phyloP scores from a whole-genome alignment of 2,113 vertebrate genomes.

The Phoxinus phoxinus region DNA sequence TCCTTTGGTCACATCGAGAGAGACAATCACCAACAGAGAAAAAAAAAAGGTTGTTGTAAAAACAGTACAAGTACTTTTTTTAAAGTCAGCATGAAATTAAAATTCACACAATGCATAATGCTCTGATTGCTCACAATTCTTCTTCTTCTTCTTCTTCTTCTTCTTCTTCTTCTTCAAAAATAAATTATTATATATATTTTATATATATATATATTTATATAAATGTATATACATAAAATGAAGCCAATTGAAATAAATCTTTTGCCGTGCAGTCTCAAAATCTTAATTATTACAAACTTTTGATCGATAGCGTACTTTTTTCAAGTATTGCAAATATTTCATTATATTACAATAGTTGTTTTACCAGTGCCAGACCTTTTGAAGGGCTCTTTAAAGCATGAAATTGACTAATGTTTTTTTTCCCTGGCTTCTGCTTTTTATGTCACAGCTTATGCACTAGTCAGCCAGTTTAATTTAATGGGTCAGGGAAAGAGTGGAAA shows the following conservation, averaged over 20 bases:
- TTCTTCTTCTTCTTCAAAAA: no score
- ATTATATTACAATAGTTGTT: constrained; percentile 9
- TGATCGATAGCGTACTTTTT: background rate
- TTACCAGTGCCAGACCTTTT: background rate
- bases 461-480: background rate
- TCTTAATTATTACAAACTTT: no score
- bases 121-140: background rate
- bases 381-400: background rate
- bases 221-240: no score
- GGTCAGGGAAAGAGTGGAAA: background rate
- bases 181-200: no score
- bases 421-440: background rate
- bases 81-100: background rate
- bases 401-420: background rate
- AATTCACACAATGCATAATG: background rate
- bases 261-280: no score
- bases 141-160: no score
- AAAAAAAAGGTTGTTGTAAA: background rate
- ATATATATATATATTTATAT: no score
- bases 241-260: no score
- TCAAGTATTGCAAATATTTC: background rate
- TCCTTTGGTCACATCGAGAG: background rate
- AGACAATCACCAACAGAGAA: background rate
- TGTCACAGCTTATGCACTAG: background rate
- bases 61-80: background rate